These are phyloP conservation scores for Procavia capensis DNA, from an alignment of 2,113 vertebrate genomes.

Conservation along the genomic window DNA sequence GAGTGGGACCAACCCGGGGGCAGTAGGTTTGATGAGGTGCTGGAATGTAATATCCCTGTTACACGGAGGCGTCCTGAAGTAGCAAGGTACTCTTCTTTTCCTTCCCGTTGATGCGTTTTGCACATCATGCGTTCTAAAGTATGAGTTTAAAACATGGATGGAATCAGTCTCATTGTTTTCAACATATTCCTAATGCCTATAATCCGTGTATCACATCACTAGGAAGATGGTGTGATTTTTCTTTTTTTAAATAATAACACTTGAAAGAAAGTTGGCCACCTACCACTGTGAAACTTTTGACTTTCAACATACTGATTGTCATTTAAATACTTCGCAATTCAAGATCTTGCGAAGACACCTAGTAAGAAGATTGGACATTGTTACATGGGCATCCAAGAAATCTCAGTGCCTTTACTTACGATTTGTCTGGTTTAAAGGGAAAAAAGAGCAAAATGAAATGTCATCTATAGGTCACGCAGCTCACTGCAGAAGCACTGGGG, in stretches of 20 bases:
- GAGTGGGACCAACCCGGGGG: background rate
- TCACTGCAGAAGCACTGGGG: background rate
- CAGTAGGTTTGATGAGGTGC: background rate
- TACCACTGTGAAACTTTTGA: constrained; percentile 53
- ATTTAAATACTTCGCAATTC: constrained; percentile 49
- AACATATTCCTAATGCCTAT: background rate
- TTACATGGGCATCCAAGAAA: constrained; percentile 40
- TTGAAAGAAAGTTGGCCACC: constrained; percentile 30
- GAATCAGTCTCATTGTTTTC: background rate
- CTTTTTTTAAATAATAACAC: background rate
- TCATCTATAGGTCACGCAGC: constrained; percentile 3
- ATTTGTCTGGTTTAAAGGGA: background rate
- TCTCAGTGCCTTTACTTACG: constrained; percentile 6
- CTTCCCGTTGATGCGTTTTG: constrained; percentile 2
- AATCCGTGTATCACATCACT: background rate
- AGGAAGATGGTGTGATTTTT: background rate
- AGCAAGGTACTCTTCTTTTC: background rate
- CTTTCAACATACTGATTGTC: constrained; percentile 26
- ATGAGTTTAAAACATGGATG: constrained; percentile 1
- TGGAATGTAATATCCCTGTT: background rate
- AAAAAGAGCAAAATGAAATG: background rate
- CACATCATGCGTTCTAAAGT: constrained; percentile 7
- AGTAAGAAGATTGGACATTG: constrained; percentile 34
- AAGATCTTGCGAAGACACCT: constrained; percentile 48
- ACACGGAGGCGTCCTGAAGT: background rate